Percentiles rank a stretch among this genome's conserved stretches.
These are phyloP conservation scores for Hepsetus odoe DNA, from an alignment of 2,113 vertebrate species.

Conservation along the genomic window DNA sequence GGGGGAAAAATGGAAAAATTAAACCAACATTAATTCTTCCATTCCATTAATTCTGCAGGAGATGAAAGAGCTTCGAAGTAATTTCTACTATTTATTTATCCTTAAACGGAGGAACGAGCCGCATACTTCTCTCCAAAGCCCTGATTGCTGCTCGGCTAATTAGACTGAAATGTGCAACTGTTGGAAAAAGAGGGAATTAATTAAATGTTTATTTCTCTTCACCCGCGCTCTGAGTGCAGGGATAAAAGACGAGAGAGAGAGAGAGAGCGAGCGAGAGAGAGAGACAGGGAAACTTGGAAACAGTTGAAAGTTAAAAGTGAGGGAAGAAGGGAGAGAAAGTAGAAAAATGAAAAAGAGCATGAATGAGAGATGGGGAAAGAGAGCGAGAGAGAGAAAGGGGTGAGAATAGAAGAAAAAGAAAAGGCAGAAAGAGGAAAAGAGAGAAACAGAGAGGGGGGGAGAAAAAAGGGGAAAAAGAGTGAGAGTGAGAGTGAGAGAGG, in stretches of 20 bases:
- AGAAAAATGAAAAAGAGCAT: conserved; percentile 5
- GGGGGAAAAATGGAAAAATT: conserved; percentile 72
- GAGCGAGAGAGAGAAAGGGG: conserved; percentile 29
- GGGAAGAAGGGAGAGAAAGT: conserved; percentile 32
- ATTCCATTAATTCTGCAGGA: conserved; percentile 61
- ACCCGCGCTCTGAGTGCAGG: conserved; percentile 55
- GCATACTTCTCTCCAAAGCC: conserved; percentile 60
- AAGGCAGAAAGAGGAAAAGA: conserved; percentile 15
- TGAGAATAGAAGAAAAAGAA: conserved; percentile 26
- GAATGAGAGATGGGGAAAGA: conserved; percentile 39
- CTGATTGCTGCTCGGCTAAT: conserved; percentile 71
- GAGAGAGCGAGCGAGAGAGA: conserved; percentile 35
- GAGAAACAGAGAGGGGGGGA: conserved; percentile 30
- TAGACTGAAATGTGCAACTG: conserved; percentile 71
- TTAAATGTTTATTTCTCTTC: conserved; percentile 77
- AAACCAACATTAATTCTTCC: conserved; percentile 78
- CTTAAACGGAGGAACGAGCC: conserved; percentile 62
- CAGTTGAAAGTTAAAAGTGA: conserved; percentile 35
- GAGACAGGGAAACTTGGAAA: conserved; percentile 25
- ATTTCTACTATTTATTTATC: conserved; percentile 78
- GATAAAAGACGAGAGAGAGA: conserved; percentile 22
- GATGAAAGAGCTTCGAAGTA: conserved; percentile 75
- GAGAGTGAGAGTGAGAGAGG: conserved; percentile 33
- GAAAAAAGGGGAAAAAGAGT: conserved; percentile 26
- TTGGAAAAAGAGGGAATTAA: conserved; percentile 67